A percentile compares a stretch with the other conserved stretches of the same genome.
Conservation (phyloP, 2,113 vertebrate species). For the Heloderma charlesbogerti region DNA sequence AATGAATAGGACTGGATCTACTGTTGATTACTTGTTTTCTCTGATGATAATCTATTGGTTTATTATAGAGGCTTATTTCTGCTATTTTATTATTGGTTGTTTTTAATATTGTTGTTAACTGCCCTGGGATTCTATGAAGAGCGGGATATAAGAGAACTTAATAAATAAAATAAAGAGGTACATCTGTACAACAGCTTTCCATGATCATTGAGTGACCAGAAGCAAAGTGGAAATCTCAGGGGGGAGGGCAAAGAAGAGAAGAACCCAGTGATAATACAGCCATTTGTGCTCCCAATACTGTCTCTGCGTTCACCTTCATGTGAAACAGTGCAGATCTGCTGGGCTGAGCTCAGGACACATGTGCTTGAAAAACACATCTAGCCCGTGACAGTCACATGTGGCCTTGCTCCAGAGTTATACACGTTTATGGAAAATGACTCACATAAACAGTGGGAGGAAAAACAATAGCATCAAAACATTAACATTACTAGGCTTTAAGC, state of each 20-base stretch:
- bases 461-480: conserved; percentile 50
- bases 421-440: conserved; percentile 9
- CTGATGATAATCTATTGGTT: too few species aligned
- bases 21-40: too few species aligned
- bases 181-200: background rate
- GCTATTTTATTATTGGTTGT: too few species aligned
- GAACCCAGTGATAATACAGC: background rate
- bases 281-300: background rate
- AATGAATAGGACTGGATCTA: too few species aligned
- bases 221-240: background rate
- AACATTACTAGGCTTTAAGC: background rate
- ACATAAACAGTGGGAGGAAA: background rate
- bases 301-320: background rate
- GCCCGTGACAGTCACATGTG: conserved; percentile 13
- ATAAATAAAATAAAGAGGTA: background rate
- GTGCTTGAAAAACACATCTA: background rate
- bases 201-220: background rate
- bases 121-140: too few species aligned
- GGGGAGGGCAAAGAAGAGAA: background rate
- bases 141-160: too few species aligned
- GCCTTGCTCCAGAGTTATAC: rapidly evolving
- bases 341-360: conserved; percentile 12
- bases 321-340: background rate
- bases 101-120: too few species aligned
- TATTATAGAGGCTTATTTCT: too few species aligned